These are phyloP conservation scores for Ruditapes philippinarum DNA, from an alignment of 1,140 invertebrate species.

Conservation along the genomic window DNA sequence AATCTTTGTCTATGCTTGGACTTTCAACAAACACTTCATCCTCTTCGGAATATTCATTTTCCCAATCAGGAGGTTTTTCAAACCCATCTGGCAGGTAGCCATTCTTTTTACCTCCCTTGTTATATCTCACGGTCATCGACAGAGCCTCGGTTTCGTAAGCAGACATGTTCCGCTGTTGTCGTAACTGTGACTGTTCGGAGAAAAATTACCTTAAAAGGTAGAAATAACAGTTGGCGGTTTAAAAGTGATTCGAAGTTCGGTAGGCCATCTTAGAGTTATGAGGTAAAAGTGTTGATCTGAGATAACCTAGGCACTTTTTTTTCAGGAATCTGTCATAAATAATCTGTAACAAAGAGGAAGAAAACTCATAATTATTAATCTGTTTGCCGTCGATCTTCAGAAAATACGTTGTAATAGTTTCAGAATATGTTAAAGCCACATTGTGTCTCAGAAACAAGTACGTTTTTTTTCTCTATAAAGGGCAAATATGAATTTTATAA, in stretches of 20 bases:
- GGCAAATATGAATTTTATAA: no score
- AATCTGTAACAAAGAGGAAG: not conserved
- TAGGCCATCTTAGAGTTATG: not conserved
- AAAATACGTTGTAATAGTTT: no score
- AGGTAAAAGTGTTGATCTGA: not conserved
- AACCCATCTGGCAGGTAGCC: constrained; percentile 72
- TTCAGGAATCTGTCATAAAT: not conserved
- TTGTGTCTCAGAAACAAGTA: no score
- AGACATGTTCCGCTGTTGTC: no score
- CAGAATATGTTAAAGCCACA: no score
- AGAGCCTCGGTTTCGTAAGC: constrained; percentile 42
- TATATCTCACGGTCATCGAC: constrained; percentile 70
- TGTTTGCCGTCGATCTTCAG: no score
- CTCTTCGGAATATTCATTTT: constrained; percentile 77
- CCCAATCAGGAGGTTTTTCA: constrained; percentile 57
- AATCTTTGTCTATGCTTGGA: constrained; percentile 69
- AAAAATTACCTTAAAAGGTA: no score
- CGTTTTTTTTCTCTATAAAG: no score
- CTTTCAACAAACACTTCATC: constrained; percentile 82
- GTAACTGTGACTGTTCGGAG: not conserved
- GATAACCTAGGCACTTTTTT: not conserved
- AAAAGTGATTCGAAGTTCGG: no score
- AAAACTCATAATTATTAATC: no score
- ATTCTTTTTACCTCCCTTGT: constrained; percentile 73
- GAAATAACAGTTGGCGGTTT: not conserved